Evolutionary conservation across 2,113 vertebrate species (phyloP), one percentile per base, ranked within the genome.

Genomic region (Peucedramus taeniatus): DNA sequence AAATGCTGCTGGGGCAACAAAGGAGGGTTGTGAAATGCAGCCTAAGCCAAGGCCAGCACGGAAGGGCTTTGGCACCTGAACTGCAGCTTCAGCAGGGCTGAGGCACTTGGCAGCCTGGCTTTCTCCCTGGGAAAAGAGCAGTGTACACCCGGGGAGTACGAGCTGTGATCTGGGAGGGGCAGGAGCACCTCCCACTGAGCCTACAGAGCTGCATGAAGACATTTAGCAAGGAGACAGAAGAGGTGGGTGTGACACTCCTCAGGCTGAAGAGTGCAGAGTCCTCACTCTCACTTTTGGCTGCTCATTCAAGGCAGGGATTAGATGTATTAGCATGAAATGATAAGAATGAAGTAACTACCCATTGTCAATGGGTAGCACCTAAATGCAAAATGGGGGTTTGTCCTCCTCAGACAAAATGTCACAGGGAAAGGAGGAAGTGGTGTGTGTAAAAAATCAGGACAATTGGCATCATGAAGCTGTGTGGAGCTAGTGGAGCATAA

Each of bases 11-110:
- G 47, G 35, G 70, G 21, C 23, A 59, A 31, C 7, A 11, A 1
- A 10, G 50, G n/a, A 45, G 31, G 33, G 13, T 23, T 39, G 57
- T 22, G 61, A 35, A 83, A 68, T 2, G 6, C 33, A 63, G 80
- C 7, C 0, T 3, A 3, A 21, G 15, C 20, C 37, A 31, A 33
- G 61, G 53, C 49, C n/a, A 57, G n/a, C 19, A 7, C 4, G 0
- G 35, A n/a, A 11, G 33, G 50, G 42, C 40, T 84, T 39, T 64
- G 64, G 90, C 59, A 77, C 54, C 77, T 64, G 26, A 60, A 17
- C 26, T 78, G 60, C 2, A 1, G 59, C 37, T 80, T 56, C 39
- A 54, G 66, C 5, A 24, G 37, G 53, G 26, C 51, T 39, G 50
- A 26, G 63, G 50, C 20, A 30, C 65, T 22, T 47, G 51, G 47